Base-by-base conservation (phyloP, 1,140 invertebrate species). In the Drosophila guanche region DNA sequence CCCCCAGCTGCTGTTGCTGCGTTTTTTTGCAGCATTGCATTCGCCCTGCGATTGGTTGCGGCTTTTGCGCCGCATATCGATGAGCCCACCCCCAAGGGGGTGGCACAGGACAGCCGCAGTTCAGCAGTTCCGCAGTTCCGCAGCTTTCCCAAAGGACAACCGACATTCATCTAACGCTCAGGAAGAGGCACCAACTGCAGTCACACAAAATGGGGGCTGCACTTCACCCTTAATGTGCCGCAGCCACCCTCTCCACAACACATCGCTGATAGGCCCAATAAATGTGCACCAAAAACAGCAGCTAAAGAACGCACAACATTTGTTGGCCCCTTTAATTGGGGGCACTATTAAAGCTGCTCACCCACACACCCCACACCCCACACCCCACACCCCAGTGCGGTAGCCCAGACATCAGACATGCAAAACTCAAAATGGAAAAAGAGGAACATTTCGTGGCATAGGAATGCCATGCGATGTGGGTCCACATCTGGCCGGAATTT, bases 21-120 rank as follows among this genome's bases (percentile, higher is more conserved):
- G 81, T 86, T 86, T 86, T 83, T 86, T 86, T 86, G 81, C 81
- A 81, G 16, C 60, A 63, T 77, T 86, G 81, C 81, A 86, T 68
- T 86, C 59, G 81, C 77, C 61, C 58, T 86, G 74, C 81, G 77
- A 86, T 86, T 86, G 81, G 81, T 86, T 77, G 75, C 60, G 79
- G 63, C 74, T 61, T 65, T 59, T 51, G 63, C 65, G 50, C 61
- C 67, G 16, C 16, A 52, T 72, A 85, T 85, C 76, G 76, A 85
- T 84, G 66, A 79, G 75, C 54, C 70, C 14, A 42, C 41, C 25
- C 37, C 12, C 37, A 41, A 20, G 16, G 16, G 16, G 16, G 16
- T 20, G 16, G 16, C 16, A 20, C 16, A 20, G 16, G 25, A 65
- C 45, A 12, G 33, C 33, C 3, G 33, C 33, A 37, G 33, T 37